Evolutionary conservation across 2,113 vertebrate species (phyloP).

Genomic region (Pantherophis guttatus): DNA sequence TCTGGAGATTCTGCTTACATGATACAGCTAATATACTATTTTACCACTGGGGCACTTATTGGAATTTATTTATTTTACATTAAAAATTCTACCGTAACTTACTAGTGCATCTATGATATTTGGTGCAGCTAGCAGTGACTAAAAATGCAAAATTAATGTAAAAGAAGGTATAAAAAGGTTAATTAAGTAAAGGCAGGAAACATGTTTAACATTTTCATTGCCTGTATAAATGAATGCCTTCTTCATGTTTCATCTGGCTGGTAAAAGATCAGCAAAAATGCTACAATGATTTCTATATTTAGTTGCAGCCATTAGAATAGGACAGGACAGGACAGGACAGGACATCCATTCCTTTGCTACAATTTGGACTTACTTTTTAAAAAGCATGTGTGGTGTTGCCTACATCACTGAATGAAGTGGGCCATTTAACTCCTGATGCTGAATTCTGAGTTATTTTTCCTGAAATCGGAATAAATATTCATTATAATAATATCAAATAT

Average conservation of each 20-base stretch:
- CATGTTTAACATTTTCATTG: neutral
- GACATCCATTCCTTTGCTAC: neutral
- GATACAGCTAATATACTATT: neutral
- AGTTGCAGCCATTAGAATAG: neutral
- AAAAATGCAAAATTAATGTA: neutral
- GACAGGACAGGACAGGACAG: too few species aligned
- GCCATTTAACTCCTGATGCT: neutral
- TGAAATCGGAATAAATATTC: neutral
- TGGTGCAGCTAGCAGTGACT: neutral
- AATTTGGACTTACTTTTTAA: neutral
- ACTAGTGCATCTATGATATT: neutral
- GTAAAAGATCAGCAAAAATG: neutral
- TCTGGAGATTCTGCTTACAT: neutral
- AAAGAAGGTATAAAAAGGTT: neutral
- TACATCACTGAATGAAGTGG: neutral
- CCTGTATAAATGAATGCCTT: neutral
- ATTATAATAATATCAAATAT: neutral
- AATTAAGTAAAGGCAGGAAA: neutral
- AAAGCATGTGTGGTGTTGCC: neutral
- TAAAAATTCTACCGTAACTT: neutral
- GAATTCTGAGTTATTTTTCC: neutral
- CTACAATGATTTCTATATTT: neutral
- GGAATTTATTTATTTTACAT: neutral
- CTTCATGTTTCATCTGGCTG: neutral
- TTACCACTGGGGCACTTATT: neutral